Percentiles rank a stretch among this genome's conserved stretches.
These are phyloP conservation scores for Agrilus biguttatus DNA, from an alignment of 2,888 invertebrate species.

Conservation along the genomic window DNA sequence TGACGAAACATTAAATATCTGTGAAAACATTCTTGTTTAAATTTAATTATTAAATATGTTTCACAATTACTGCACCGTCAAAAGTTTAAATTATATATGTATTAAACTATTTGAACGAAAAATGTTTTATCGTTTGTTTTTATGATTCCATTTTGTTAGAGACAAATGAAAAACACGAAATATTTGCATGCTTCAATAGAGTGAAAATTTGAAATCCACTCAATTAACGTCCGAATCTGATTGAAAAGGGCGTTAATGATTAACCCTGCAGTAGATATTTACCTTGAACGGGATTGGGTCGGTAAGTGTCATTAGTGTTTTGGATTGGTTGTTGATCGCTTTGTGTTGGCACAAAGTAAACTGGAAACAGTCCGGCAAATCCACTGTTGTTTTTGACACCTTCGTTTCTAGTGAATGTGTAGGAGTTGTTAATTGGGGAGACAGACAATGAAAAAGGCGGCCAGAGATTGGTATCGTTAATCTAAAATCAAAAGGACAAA, in stretches of 20 bases:
- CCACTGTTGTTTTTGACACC: conserved; percentile 19
- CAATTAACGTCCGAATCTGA: too few species aligned
- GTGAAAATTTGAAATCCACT: too few species aligned
- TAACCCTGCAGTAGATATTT: neutral
- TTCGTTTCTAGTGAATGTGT: conserved; percentile 19
- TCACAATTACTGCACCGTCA: too few species aligned
- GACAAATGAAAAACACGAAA: too few species aligned
- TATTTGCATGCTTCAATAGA: too few species aligned
- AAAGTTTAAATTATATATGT: too few species aligned
- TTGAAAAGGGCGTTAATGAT: neutral
- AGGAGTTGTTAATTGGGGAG: conserved; percentile 25
- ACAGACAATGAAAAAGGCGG: conserved; percentile 42
- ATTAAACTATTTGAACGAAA: too few species aligned
- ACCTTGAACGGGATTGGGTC: neutral
- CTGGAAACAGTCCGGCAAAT: conserved; percentile 34
- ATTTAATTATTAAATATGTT: too few species aligned
- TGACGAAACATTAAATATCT: too few species aligned
- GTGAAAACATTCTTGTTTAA: too few species aligned
- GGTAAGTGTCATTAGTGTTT: conserved; percentile 16
- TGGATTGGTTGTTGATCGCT: conserved; percentile 20
- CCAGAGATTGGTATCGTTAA: conserved; percentile 39
- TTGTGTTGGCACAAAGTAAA: conserved; percentile 43
- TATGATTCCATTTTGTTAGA: too few species aligned
- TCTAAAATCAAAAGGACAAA: conserved; percentile 10
- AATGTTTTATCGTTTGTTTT: too few species aligned